Base-by-base conservation (phyloP, 2,888 invertebrate genomes). In the Diachrysia chrysitis region DNA sequence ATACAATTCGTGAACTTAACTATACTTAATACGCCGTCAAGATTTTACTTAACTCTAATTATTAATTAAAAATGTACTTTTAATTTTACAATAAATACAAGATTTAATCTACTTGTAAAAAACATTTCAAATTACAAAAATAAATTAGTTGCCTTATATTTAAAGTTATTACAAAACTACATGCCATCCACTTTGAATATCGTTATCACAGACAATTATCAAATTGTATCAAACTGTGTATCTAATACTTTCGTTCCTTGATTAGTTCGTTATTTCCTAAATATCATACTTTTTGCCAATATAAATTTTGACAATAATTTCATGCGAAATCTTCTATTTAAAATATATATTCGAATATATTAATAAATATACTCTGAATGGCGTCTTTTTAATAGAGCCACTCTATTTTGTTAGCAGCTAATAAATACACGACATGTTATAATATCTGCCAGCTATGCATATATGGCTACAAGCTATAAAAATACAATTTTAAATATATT, bases 171-270 rank as follows among this genome's bases (percentile, higher is more conserved):
- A 78, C 69, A 75, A 70, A 71, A 69, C 70, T 74, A 76, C 79
- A 78, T 83, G 81, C 79, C 83, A 83, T 83, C 80, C 80, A 80
- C 86, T 90, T 90, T 89, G 88, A 90, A 90, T 90, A 81, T 86
- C 83, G 88, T 85, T 93, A 93, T 93, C 93, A 93, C 93, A 93
- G 92, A 88, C 85, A 90, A 88, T 89, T 78, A 79, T 76, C 60
- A 81, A 83, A 82, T 80, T 82, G 83, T 81, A 68, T 81, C 75
- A 73, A 81, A 80, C 69, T 76, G 75, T 83, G 76, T 78, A 75
- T 82, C 57, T 73, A 63, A 83, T 79, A 81, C 82, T 59, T 68
- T 68, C 64, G 69, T 71, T 79, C 21, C 54, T 68, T 73, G 69
- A 61, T 73, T 71, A 66, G 53, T 77, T 69, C 42, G 10, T 37